Evolutionary conservation across 1,140 invertebrate genomes (phyloP), one percentile per base, ranked within the genome.

Genomic region (Anastrepha obliqua): DNA sequence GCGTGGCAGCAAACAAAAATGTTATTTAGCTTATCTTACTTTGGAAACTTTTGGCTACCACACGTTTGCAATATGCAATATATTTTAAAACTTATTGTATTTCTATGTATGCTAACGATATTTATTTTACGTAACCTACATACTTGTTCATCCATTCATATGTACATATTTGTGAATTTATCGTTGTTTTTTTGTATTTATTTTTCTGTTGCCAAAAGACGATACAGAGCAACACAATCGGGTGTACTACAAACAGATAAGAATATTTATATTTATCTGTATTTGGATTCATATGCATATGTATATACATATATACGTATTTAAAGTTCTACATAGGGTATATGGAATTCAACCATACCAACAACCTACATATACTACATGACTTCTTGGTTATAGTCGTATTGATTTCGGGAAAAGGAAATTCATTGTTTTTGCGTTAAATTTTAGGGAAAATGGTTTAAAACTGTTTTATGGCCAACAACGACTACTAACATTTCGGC

Each of bases 21-120:
- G 44, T n/a, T 44, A 81, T 81, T 81, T 81, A 55, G 51, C 74
- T 81, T 81, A 81, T 81, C 74, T 42, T 15, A 81, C 44, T 81
- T 81, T 55, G 47, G 55, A 58, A 20, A 81, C 55, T 11, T 81
- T 81, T 81, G 74, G 74, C 74, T 11, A 9, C 74, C 44, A 81
- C 47, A 81, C 74, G 51, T 81, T 29, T 20, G 74, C 74, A 81
- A 81, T 81, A 20, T 81, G 74, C 74, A 81, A 81, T 81, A 81
- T 81, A 81, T 81, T 81, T 81, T 81, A 55, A 55, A 81, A 81
- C 47, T 55, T 81, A 74, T 81, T 81, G 47, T 47, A 81, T 11
- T 81, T 51, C 20, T 58, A 29, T 81, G n/a, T 58, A 29, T 55
- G 47, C n/a, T 15, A 81, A 17, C 20, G 74, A 13, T 42, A 81